Evolutionary conservation across 2,113 vertebrate species (phyloP).

Genomic region (Calidris pugnax): DNA sequence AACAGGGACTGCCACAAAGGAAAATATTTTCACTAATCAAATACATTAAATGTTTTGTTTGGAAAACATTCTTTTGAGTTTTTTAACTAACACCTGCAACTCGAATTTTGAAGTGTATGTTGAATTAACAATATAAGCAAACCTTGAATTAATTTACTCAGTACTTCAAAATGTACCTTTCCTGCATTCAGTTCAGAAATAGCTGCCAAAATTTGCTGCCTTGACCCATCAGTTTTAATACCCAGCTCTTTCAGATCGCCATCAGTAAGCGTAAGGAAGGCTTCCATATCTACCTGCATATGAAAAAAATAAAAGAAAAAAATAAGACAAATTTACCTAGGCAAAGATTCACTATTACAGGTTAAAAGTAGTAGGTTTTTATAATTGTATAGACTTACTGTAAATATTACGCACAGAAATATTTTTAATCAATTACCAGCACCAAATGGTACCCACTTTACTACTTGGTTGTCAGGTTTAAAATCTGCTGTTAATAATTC

Average conservation of each 20-base stretch:
- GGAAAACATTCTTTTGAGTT: not conserved
- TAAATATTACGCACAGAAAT: not conserved
- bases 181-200: conserved; percentile 98
- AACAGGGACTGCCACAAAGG: not conserved
- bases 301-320: not conserved
- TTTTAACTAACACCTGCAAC: not conserved
- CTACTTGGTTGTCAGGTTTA: not conserved
- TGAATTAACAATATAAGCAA: not conserved
- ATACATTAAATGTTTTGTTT: not conserved
- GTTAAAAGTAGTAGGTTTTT: not conserved
- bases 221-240: conserved; percentile 93
- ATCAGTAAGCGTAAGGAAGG: conserved; percentile 94
- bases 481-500: not conserved
- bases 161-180: conserved; percentile 79
- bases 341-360: not conserved
- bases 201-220: conserved; percentile 94
- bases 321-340: not conserved
- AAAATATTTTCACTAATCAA: not conserved
- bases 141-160: not conserved
- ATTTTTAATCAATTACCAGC: not conserved
- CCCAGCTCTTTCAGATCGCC: conserved; percentile 96
- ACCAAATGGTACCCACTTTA: not conserved
- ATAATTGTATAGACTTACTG: not conserved
- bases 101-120: not conserved
- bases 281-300: conserved; percentile 94